Base-by-base conservation (phyloP, 2,888 invertebrate species). In the Drosophila niveifrons region DNA sequence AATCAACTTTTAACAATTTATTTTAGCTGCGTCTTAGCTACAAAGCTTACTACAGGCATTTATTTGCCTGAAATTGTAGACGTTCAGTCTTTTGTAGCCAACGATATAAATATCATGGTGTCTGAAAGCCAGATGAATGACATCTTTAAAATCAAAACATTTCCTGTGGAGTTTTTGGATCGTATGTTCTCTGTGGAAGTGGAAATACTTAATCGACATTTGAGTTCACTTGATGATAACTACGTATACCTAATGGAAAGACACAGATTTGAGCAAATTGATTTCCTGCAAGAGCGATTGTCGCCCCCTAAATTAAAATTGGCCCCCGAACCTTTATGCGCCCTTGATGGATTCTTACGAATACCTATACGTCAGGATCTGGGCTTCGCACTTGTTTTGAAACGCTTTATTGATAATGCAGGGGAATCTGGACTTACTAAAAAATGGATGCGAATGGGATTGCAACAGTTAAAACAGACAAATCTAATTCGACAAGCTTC, bases 281-380 rank as follows among this genome's bases (percentile, higher is more conserved):
- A 43, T 1, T 59, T 50, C n/a, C 41, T 59, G 8, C 78, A 78
- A 28, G 15, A 28, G 2, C 66, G 61, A 2, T 29, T 75, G 2
- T 1, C 0, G 0, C 9, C 51, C 1, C 74, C 63, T 0, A 75
- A 64, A 29, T 18, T 75, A 8, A 41, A n/a, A 10, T 11, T 68
- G 6, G 64, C 39, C 0, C 17, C 68, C 0, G 34, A 55, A 0
- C 4, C 11, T 0, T 11, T 75, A 1, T 75, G 78, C n/a, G 41
- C 56, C 3, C 18, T 9, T 4, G 9, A 44, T 2, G 55, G 18
- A 0, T 48, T 62, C 36, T 8, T 78, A 13, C 41, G 23, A 9
- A n/a, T 74, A 2, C 7, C 47, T 6, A 3, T 59, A 7, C 36
- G 10, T 0, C 23, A 47, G 1, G 41, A 47, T 1, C 0, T 56